A percentile compares a stretch with the other conserved stretches of the same genome.
Conservation (phyloP, 2,797 vertebrate genomes). For the Acanthurus tractus region DNA sequence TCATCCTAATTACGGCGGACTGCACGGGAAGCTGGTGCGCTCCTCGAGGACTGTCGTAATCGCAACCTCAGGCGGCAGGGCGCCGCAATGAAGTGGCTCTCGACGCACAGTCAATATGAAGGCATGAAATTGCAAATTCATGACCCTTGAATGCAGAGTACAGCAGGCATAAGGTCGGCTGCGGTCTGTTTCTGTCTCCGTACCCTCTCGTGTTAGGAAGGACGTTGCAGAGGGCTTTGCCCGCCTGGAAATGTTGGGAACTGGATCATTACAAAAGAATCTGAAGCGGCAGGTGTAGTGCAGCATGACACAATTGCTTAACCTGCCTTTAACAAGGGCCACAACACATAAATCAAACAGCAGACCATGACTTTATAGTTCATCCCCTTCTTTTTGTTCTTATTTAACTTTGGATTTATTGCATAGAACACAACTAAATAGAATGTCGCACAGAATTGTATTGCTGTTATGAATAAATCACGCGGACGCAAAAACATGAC, state of each 20-base stretch:
- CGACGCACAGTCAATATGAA: slow-evolving; percentile 56
- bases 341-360: slow-evolving; percentile 51
- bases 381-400: slow-evolving; percentile 37
- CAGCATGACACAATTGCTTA: slow-evolving; percentile 51
- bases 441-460: slow-evolving; percentile 19
- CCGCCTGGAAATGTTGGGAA: slow-evolving; percentile 18
- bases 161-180: slow-evolving; percentile 34
- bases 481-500: slow-evolving; percentile 12
- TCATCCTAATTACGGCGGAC: slow-evolving; percentile 66
- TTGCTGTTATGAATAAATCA: slow-evolving; percentile 13
- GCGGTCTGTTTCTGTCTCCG: slow-evolving; percentile 7
- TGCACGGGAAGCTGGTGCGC: slow-evolving; percentile 40
- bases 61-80: slow-evolving; percentile 55
- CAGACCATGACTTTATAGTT: slow-evolving; percentile 39
- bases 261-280: slow-evolving; percentile 49
- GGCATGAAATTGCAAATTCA: slow-evolving; percentile 65
- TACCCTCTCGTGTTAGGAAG: slow-evolving; percentile 4
- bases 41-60: slow-evolving; percentile 59
- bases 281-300: slow-evolving; percentile 52
- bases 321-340: slow-evolving; percentile 58
- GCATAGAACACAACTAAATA: slow-evolving; percentile 9
- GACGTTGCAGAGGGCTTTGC: slow-evolving; percentile 20
- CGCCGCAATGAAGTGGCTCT: slow-evolving; percentile 53
- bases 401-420: slow-evolving; percentile 38
- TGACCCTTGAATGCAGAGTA: slow-evolving; percentile 49